Percentiles rank a stretch among this genome's conserved stretches.
Evolutionary conservation across 1,140 invertebrate species (phyloP).

Genomic region (Leptonema lineaticorne): DNA sequence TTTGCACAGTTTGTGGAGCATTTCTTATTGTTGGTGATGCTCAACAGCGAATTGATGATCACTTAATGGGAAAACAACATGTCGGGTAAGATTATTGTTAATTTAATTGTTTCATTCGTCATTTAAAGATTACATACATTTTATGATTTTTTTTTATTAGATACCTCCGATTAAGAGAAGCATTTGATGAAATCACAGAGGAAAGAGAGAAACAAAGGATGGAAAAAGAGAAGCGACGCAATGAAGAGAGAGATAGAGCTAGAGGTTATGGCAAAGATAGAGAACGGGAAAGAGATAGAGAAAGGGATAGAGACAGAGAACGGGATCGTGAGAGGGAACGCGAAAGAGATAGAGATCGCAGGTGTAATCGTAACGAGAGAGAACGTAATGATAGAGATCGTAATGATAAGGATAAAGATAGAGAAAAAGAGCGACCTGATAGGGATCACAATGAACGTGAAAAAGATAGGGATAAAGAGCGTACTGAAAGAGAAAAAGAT

Average conservation of each 20-base stretch:
- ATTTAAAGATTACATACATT: not conserved
- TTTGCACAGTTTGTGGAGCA: constrained; percentile 97
- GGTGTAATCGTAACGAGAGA: constrained; percentile 41
- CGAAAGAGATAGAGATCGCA: constrained; percentile 46
- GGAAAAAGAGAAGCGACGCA: constrained; percentile 64
- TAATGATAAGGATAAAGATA: not conserved
- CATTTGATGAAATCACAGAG: constrained; percentile 63
- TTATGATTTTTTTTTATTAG: constrained; percentile 42
- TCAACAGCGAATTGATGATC: constrained; percentile 95
- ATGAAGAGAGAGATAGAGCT: constrained; percentile 62
- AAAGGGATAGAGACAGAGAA: constrained; percentile 47
- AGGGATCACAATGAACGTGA: constrained; percentile 31
- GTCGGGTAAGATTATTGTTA: constrained; percentile 70
- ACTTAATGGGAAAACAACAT: constrained; percentile 97
- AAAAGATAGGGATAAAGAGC: constrained; percentile 43
- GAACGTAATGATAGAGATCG: constrained; percentile 29
- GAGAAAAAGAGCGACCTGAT: not conserved
- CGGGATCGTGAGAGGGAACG: constrained; percentile 49
- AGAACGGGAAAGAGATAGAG: constrained; percentile 46
- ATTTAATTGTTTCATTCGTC: constrained; percentile 21
- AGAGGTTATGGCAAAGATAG: constrained; percentile 50
- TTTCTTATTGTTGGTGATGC: constrained; percentile 98
- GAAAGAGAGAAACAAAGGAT: constrained; percentile 67
- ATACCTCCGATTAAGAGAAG: constrained; percentile 64
- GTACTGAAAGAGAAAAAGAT: constrained; percentile 44